phyloP scores from a whole-genome alignment of 2,113 vertebrate genomes.

The Chamaea fasciata region DNA sequence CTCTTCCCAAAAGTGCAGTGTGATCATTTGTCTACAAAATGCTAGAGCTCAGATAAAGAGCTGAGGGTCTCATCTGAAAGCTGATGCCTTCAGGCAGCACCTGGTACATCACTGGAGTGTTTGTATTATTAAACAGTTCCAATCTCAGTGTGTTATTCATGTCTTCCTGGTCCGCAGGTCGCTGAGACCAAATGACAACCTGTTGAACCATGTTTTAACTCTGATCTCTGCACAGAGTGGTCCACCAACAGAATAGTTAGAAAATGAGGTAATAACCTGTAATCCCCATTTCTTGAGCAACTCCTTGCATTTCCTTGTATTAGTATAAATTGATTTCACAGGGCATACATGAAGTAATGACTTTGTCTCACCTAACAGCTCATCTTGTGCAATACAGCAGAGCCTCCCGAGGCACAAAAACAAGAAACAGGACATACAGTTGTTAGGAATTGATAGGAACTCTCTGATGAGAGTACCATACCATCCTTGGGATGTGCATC shows the following conservation, averaged over 20 bases:
- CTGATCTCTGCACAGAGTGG: neutral
- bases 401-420: neutral
- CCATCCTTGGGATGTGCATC: neutral
- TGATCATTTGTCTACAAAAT: slow-evolving; percentile 2
- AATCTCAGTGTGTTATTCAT: neutral
- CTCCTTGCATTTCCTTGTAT: neutral
- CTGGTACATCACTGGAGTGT: neutral
- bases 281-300: neutral
- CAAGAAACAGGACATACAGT: neutral
- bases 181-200: neutral
- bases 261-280: neutral
- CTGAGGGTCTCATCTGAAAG: neutral
- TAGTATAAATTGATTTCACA: neutral
- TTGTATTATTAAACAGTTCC: neutral
- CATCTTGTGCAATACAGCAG: neutral
- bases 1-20: neutral
- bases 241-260: neutral
- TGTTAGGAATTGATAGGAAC: neutral
- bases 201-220: neutral
- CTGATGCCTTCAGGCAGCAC: neutral
- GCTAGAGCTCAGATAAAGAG: neutral
- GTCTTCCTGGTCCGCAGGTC: neutral
- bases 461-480: neutral
- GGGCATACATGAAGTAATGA: neutral
- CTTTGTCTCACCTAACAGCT: neutral